phyloP scores from a whole-genome alignment of 2,113 vertebrate genomes.

The Pseudorhombus dupliciocellatus region DNA sequence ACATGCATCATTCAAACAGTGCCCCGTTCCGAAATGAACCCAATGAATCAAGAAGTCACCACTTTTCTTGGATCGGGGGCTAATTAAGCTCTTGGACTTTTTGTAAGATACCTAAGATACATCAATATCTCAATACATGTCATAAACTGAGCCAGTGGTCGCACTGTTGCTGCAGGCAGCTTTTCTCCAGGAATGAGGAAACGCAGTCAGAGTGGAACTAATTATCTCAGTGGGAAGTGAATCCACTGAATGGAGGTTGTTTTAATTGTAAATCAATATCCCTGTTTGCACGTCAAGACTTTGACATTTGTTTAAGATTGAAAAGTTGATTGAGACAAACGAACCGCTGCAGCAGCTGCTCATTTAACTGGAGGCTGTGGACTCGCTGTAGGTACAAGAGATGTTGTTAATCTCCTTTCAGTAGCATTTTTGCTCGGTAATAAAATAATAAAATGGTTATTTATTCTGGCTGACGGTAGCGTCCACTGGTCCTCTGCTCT shows the following conservation, averaged over 20 bases:
- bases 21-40: neutral
- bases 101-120: neutral
- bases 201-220: neutral
- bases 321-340: constrained; percentile 1
- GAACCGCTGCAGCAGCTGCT: constrained; percentile 2
- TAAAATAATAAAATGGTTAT: constrained; percentile 49
- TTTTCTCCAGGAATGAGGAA: constrained; percentile 29
- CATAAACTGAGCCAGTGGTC: neutral
- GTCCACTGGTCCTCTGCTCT: constrained; percentile 47
- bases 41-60: neutral
- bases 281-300: neutral
- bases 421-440: constrained; percentile 23
- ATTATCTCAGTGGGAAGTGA: neutral
- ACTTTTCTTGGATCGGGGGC: too few relatives aligned
- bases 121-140: neutral
- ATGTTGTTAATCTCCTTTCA: constrained; percentile 31
- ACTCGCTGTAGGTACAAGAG: constrained; percentile 12
- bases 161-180: constrained; percentile 14
- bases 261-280: constrained; percentile 22
- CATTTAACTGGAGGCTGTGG: constrained; percentile 10
- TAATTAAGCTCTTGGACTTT: too few relatives aligned
- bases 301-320: neutral
- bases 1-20: neutral
- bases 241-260: neutral
- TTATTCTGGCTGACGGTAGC: constrained; percentile 38